These are phyloP conservation scores for Petromus typicus DNA, from an alignment of 2,113 vertebrate genomes.

Conservation along the genomic window DNA sequence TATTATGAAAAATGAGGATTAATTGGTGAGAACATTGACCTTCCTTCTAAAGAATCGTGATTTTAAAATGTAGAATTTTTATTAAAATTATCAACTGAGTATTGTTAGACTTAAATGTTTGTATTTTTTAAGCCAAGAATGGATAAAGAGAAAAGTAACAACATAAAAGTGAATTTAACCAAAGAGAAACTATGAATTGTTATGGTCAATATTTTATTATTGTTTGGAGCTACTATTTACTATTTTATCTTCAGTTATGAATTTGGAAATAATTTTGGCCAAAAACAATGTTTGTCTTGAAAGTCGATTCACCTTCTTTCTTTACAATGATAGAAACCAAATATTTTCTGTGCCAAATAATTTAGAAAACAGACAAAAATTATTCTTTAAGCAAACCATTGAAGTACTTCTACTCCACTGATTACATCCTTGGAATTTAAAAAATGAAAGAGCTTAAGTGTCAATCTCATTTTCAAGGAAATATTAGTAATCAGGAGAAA, in stretches of 20 bases:
- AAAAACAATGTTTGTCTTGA: constrained; percentile 36
- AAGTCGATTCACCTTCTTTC: constrained; percentile 37
- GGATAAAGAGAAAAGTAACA: constrained; percentile 1
- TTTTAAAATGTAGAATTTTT: constrained; percentile 61
- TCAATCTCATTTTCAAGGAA: constrained; percentile 31
- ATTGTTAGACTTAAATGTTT: constrained; percentile 11
- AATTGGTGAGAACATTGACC: constrained; percentile 79
- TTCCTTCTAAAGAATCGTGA: constrained; percentile 62
- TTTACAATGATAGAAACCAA: constrained; percentile 20
- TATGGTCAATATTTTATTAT: neutral
- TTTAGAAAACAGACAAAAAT: constrained; percentile 30
- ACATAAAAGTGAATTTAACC: neutral
- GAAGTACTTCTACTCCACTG: neutral
- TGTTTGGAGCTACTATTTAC: neutral
- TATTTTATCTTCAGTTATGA: constrained; percentile 16
- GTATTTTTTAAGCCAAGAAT: constrained; percentile 58
- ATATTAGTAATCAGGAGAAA: constrained; percentile 13
- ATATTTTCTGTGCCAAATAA: constrained; percentile 14
- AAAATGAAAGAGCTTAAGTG: neutral
- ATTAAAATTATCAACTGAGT: constrained; percentile 23
- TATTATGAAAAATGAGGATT: constrained; percentile 77
- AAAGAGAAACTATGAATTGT: neutral
- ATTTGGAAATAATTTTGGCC: constrained; percentile 39
- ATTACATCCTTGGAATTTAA: neutral
- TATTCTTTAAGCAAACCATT: neutral